phyloP scores from a whole-genome alignment of 2,888 invertebrate species.

The Pharmacophagus antenor region DNA sequence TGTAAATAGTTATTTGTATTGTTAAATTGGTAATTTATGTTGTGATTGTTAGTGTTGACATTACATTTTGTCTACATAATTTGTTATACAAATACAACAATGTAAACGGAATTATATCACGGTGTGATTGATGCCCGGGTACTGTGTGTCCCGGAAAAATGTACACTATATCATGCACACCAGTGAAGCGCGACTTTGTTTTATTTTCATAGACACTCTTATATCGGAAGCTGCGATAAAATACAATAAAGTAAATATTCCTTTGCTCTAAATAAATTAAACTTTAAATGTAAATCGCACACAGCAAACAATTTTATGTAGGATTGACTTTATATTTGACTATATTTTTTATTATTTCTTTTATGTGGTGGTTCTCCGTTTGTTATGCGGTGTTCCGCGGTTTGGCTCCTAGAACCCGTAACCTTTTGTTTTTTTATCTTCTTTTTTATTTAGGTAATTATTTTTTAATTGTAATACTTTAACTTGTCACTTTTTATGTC shows the following conservation, averaged over 20 bases:
- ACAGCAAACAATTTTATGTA: neutral
- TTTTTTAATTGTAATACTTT: no score
- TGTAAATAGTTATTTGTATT: no score
- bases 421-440: no score
- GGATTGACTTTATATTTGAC: neutral
- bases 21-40: no score
- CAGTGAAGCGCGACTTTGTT: constrained; percentile 33
- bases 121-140: constrained; percentile 29
- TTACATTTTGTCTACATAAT: no score
- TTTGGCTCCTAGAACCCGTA: no score
- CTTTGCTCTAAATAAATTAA: neutral
- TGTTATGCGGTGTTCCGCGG: no score
- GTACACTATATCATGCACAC: constrained; percentile 32
- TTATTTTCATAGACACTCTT: constrained; percentile 33
- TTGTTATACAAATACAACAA: neutral
- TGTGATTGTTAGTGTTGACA: no score
- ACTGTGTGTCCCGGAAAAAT: constrained; percentile 34
- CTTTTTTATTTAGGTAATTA: no score
- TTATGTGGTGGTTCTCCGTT: no score
- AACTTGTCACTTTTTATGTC: no score
- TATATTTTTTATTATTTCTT: no score
- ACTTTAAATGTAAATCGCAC: neutral
- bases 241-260: constrained; percentile 24
- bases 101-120: neutral
- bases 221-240: constrained; percentile 31